Percentiles rank a stretch among this genome's conserved stretches.
These are phyloP conservation scores for Oncopodura yosiiana DNA, from an alignment of 1,140 invertebrate genomes.

Conservation along the genomic window DNA sequence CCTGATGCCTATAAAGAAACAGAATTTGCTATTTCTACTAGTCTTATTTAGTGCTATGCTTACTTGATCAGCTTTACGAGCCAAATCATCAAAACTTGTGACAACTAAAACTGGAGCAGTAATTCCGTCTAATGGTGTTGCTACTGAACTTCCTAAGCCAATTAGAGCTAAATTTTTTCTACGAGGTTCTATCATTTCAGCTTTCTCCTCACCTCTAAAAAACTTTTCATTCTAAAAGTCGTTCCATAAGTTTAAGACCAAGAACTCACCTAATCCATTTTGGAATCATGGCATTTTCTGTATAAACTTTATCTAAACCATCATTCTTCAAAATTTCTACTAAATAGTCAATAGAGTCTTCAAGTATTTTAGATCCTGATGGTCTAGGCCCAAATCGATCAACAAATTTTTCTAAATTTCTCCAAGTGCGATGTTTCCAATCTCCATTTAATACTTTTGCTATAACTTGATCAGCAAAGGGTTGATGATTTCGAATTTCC, in stretches of 20 bases:
- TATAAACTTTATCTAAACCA: conserved; percentile 52
- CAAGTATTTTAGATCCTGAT: conserved; percentile 53
- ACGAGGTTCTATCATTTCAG: conserved; percentile 39
- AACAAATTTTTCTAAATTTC: conserved; percentile 55
- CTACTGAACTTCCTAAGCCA: conserved; percentile 40
- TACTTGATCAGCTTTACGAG: too few species aligned
- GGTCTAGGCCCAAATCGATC: conserved; percentile 61
- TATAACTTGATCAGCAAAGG: too few species aligned
- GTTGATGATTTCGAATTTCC: too few species aligned
- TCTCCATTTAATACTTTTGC: conserved; percentile 49
- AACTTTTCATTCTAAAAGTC: too few species aligned
- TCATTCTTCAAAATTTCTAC: conserved; percentile 47
- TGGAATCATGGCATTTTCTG: too few species aligned
- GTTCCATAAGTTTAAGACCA: too few species aligned
- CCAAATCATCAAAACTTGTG: background rate
- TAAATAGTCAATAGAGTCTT: conserved; percentile 63
- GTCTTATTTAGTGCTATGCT: too few species aligned
- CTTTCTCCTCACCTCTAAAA: conserved; percentile 39
- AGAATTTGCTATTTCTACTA: background rate
- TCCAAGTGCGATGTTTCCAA: conserved; percentile 49
- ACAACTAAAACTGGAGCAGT: conserved; percentile 40
- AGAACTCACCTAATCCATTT: too few species aligned
- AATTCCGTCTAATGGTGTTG: conserved; percentile 39
- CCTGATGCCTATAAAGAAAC: conserved; percentile 36
- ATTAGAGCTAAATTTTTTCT: conserved; percentile 38